Percentiles rank a stretch among this genome's conserved stretches.
Evolutionary conservation across 2,113 vertebrate species (phyloP).

Genomic region (Pygoscelis antarcticus): DNA sequence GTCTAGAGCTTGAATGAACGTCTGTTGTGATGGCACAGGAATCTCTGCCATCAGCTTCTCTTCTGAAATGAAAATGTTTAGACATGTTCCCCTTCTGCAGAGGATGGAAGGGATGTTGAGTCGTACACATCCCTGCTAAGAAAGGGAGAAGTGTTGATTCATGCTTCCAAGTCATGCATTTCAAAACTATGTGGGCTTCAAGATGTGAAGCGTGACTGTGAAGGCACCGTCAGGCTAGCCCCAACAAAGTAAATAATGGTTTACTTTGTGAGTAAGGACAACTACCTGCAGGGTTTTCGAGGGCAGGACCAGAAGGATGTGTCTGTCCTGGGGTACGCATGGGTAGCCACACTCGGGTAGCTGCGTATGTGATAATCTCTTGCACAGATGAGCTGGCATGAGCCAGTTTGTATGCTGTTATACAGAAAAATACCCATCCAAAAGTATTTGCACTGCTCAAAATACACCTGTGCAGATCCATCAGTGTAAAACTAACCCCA

Average conservation of each 20-base stretch:
- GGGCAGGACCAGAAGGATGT: neutral
- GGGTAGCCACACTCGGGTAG: neutral
- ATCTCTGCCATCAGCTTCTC: neutral
- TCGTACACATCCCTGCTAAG: neutral
- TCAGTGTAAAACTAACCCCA: neutral
- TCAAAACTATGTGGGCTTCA: neutral
- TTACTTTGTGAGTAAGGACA: neutral
- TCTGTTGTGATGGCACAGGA: neutral
- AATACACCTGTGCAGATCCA: neutral
- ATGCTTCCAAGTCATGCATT: neutral
- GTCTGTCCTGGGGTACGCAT: neutral
- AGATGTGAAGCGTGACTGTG: neutral
- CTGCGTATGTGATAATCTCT: neutral
- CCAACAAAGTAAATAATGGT: neutral
- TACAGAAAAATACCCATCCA: neutral
- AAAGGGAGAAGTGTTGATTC: neutral
- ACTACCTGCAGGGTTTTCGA: neutral
- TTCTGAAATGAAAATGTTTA: constrained; percentile 23
- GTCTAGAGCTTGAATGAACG: neutral
- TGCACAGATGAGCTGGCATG: neutral
- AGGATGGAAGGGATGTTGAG: neutral
- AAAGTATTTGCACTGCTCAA: neutral
- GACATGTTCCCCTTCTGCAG: neutral
- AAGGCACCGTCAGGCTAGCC: neutral
- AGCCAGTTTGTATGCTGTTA: neutral